Base-by-base conservation (phyloP, 2,113 vertebrate species). In the Alethe castanea region DNA sequence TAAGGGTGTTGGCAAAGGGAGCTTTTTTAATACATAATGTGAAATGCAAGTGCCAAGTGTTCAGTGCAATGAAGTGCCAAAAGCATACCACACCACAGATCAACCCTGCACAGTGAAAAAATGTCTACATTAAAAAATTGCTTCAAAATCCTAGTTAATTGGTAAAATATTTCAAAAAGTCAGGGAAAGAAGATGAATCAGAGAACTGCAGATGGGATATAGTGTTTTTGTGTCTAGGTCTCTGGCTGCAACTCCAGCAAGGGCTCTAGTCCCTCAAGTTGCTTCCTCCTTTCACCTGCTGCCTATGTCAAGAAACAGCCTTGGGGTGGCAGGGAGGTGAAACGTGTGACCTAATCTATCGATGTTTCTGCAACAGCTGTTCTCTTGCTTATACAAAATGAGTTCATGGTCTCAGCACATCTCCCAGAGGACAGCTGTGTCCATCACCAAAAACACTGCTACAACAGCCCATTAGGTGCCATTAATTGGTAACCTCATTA, bases 401-500 rank as follows among this genome's bases (percentile, higher is more conserved):
- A 94, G 88, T 86, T 95, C 88, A 86, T 5, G n/a, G 76, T 93
- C 84, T 90, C 86, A 81, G 66, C 81, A 38, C 69, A 88, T 59
- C 16, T 96, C 84, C 94, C 95, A 86, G 65, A 19, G 67, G 95
- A 80, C 84, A 96, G 73, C 81, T 94, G 88, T 71, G 93, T 95
- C 86, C 83, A 73, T 77, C 78, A 88, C 90, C 95, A 91, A 95
- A 96, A 90, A 57, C 78, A 84, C 50, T 64, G 82, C 78, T 89
- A 81, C 61, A 79, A 79, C 67, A 91, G 86, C 76, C 90, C 87
- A 81, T 94, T 94, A 96, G 92, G 86, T 94, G 91, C 91, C 95
- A 83, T 96, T 97, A 97, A 97, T 84, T 93, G 94, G 83, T 88
- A 96, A 95, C 94, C 81, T 94, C 84, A 84, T 94, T 95, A 96